Percentiles rank a stretch among this genome's conserved stretches.
Conservation (phyloP, 2,888 invertebrate genomes). For the Aricia artaxerxes region DNA sequence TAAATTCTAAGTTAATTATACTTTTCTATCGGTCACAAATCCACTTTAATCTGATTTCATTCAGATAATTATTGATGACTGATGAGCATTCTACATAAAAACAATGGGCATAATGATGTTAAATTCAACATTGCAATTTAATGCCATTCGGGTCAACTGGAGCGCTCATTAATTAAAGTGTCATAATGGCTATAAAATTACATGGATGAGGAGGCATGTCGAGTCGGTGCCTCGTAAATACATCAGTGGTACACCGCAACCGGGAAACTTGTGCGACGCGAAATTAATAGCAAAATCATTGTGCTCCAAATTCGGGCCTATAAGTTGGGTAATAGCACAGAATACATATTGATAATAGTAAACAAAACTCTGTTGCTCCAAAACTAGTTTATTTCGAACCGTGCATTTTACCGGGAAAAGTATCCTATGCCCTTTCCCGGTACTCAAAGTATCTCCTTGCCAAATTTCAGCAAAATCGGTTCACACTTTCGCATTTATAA, state of each 20-base stretch:
- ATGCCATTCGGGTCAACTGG: conserved; percentile 47
- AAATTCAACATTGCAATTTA: conserved; percentile 41
- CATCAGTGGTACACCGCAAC: conserved; percentile 59
- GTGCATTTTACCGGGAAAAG: too few relatives aligned
- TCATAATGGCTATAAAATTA: conserved; percentile 67
- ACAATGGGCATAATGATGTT: conserved; percentile 8
- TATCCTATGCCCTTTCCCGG: too few relatives aligned
- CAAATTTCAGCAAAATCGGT: too few relatives aligned
- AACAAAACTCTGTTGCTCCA: too few relatives aligned
- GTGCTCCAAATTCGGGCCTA: conserved; percentile 10
- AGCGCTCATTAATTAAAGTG: conserved; percentile 60
- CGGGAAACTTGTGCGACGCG: conserved; percentile 43
- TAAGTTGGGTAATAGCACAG: not conserved
- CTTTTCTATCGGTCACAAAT: not conserved
- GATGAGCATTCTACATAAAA: not conserved
- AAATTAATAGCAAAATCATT: conserved; percentile 39
- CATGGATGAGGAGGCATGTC: conserved; percentile 58
- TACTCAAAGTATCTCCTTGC: too few relatives aligned
- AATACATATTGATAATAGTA: too few relatives aligned
- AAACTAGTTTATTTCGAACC: too few relatives aligned
- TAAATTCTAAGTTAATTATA: too few relatives aligned
- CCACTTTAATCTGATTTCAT: not conserved
- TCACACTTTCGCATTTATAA: too few relatives aligned
- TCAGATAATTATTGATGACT: not conserved
- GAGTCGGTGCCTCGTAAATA: conserved; percentile 61